Percentiles rank a stretch among this genome's conserved stretches.
Conservation (phyloP, 2,888 invertebrate genomes). For the Lycaena phlaeas region DNA sequence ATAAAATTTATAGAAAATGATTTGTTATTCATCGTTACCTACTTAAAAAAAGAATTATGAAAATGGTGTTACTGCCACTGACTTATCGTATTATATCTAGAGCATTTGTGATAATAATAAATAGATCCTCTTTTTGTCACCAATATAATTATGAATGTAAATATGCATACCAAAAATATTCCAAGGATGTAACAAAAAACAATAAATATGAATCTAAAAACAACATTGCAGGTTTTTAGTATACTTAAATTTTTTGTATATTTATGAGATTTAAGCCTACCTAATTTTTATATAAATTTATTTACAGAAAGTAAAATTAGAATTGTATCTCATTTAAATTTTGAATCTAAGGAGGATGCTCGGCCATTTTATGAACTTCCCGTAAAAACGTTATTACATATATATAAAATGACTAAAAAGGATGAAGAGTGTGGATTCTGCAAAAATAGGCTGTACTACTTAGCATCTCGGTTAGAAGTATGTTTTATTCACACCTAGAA, state of each 20-base stretch:
- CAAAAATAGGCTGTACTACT: slow-evolving; percentile 72
- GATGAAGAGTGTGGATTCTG: slow-evolving; percentile 52
- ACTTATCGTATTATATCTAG: background rate
- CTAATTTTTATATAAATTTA: too few relatives aligned
- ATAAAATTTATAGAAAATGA: too few relatives aligned
- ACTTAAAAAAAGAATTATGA: too few relatives aligned
- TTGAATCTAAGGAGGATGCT: slow-evolving; percentile 61
- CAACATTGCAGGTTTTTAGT: slow-evolving; percentile 1
- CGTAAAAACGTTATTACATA: slow-evolving; percentile 35
- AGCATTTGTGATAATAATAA: background rate
- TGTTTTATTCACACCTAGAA: slow-evolving; percentile 2
- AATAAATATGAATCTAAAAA: background rate
- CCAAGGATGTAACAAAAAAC: background rate
- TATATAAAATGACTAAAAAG: slow-evolving; percentile 40
- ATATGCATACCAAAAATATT: background rate
- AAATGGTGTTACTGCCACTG: background rate
- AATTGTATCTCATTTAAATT: slow-evolving; percentile 49
- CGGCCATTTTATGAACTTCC: slow-evolving; percentile 64
- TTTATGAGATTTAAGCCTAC: too few relatives aligned
- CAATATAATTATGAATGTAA: too few relatives aligned
- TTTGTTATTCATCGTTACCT: too few relatives aligned
- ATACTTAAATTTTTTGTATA: too few relatives aligned
- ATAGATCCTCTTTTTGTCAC: too few relatives aligned
- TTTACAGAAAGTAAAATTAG: slow-evolving; percentile 48
- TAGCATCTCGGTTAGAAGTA: slow-evolving; percentile 62